Evolutionary conservation across 2,797 vertebrate genomes (phyloP).

Genomic region (Loris lydekkerianus): DNA sequence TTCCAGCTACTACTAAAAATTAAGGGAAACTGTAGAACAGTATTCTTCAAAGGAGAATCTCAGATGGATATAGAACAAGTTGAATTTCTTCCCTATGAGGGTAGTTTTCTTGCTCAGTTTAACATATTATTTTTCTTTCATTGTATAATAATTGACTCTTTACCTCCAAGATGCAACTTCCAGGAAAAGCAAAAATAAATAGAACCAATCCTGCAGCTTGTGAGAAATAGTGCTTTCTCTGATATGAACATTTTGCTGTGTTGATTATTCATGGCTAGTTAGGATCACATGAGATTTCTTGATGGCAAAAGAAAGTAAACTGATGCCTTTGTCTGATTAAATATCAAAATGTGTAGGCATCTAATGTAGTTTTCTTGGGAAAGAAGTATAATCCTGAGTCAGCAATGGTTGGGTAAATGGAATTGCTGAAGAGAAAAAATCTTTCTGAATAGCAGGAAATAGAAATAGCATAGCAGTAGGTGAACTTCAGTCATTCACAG

Average conservation of each 20-base stretch:
- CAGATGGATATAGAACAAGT: background rate
- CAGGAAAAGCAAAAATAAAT: constrained; percentile 16
- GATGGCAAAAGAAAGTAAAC: background rate
- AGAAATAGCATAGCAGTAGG: background rate
- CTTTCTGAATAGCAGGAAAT: background rate
- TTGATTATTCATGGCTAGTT: background rate
- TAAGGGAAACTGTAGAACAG: background rate
- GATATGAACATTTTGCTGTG: background rate
- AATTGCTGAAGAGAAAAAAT: constrained; percentile 69
- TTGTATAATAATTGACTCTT: constrained; percentile 43
- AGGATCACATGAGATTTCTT: constrained; percentile 9
- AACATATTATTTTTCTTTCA: constrained; percentile 59
- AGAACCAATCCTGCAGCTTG: background rate
- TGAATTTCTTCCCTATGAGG: background rate
- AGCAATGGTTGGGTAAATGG: constrained; percentile 35
- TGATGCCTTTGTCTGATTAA: constrained; percentile 61
- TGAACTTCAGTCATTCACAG: background rate
- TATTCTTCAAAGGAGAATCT: background rate
- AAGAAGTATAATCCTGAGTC: constrained; percentile 2
- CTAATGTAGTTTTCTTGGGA: background rate
- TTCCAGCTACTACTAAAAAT: background rate
- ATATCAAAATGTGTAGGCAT: constrained; percentile 37
- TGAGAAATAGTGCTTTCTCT: background rate
- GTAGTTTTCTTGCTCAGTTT: constrained; percentile 12
- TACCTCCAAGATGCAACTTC: background rate